phyloP scores from a whole-genome alignment of 2,888 invertebrate species.

The Chaetogeoica ovagalla region DNA sequence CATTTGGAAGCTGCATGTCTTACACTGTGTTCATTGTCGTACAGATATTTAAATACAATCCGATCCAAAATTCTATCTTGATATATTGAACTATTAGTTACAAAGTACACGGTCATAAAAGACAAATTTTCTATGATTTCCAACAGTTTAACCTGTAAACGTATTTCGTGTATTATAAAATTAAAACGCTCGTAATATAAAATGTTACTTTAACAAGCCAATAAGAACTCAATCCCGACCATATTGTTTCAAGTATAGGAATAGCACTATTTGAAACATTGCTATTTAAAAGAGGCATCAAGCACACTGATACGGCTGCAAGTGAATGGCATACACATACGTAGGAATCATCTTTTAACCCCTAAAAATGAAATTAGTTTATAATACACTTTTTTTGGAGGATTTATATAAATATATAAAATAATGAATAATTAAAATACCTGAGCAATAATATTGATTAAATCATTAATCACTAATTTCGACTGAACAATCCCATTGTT shows the following conservation, averaged over 20 bases:
- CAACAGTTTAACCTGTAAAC: slow-evolving; percentile 66
- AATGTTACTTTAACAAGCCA: slow-evolving; percentile 78
- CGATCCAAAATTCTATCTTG: slow-evolving; percentile 67
- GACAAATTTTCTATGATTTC: slow-evolving; percentile 68
- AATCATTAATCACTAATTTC: slow-evolving; percentile 36
- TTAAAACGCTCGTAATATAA: no score
- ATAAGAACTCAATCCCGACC: slow-evolving; percentile 74
- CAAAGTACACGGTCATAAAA: slow-evolving; percentile 65
- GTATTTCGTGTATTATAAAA: no score
- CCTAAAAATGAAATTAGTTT: slow-evolving; percentile 61
- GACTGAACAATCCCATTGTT: neutral
- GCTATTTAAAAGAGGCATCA: slow-evolving; percentile 68
- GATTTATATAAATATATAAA: neutral
- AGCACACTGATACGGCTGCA: slow-evolving; percentile 66
- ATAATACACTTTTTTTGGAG: neutral
- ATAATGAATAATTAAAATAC: slow-evolving; percentile 20
- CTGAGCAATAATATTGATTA: slow-evolving; percentile 45
- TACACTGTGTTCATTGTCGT: slow-evolving; percentile 78
- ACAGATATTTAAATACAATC: slow-evolving; percentile 69
- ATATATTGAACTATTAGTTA: slow-evolving; percentile 63
- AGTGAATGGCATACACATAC: slow-evolving; percentile 75
- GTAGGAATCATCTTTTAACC: slow-evolving; percentile 74
- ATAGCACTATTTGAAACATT: slow-evolving; percentile 65
- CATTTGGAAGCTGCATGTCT: slow-evolving; percentile 72
- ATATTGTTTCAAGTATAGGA: slow-evolving; percentile 67